phyloP scores from a whole-genome alignment of 92 coral and sea anemone genomes.

The Desmophyllum pertusum region DNA sequence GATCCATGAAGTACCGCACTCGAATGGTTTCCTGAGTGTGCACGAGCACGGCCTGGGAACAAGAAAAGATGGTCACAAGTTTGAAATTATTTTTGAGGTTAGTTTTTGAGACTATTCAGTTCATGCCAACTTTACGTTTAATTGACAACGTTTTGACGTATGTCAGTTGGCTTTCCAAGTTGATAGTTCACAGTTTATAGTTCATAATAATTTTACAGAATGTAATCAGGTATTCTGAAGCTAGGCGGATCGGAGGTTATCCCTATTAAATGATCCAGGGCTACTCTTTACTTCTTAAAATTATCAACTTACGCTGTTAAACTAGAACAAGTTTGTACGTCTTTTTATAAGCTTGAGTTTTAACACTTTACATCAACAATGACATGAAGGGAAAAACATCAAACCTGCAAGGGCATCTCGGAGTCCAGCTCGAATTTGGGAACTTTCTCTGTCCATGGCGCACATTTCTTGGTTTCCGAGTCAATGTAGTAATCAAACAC shows the following conservation, averaged over 20 bases:
- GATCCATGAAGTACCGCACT: constrained; percentile 98
- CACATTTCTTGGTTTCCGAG: constrained; percentile 92
- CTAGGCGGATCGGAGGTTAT: too few species aligned
- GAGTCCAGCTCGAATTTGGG: constrained; percentile 94
- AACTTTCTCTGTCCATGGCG: constrained; percentile 97
- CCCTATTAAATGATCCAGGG: too few species aligned
- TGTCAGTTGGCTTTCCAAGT: not conserved
- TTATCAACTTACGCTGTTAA: too few species aligned
- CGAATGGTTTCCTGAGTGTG: constrained; percentile 99
- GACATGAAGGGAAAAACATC: not conserved
- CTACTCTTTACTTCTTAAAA: too few species aligned
- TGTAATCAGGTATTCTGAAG: too few species aligned
- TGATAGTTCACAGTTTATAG: not conserved
- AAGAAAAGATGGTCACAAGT: not conserved
- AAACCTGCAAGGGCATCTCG: constrained; percentile 95
- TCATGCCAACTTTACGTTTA: not conserved
- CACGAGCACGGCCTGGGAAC: constrained; percentile 93
- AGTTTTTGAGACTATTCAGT: not conserved
- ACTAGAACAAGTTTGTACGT: too few species aligned
- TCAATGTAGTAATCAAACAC: constrained; percentile 93
- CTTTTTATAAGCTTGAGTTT: too few species aligned
- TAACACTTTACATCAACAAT: too few species aligned
- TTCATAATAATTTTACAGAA: too few species aligned
- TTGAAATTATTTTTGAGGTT: not conserved
- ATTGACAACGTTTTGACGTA: not conserved